phyloP scores from a whole-genome alignment of 2,113 vertebrate genomes.

The Crypturellus undulatus region DNA sequence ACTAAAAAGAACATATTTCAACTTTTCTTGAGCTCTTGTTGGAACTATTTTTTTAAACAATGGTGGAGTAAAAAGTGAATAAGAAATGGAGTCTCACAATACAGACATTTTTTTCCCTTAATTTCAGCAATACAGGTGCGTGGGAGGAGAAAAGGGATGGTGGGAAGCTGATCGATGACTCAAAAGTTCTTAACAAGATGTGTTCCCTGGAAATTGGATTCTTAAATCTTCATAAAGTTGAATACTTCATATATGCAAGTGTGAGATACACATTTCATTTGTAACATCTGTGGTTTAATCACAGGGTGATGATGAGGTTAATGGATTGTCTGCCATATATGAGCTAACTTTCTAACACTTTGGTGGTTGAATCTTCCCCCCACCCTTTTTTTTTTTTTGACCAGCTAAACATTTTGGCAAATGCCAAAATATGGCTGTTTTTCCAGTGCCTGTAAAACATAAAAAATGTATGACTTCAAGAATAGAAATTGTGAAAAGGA shows the following conservation, averaged over 20 bases:
- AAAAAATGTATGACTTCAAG: not conserved
- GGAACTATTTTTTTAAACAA: not conserved
- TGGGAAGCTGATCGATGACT: conserved; percentile 71
- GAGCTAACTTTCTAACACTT: conserved; percentile 3
- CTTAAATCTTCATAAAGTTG: conserved; percentile 19
- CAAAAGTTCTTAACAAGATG: conserved; percentile 55
- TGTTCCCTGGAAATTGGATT: conserved; percentile 36
- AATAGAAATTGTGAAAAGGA: not conserved
- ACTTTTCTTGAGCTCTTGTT: not conserved
- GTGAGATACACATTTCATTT: conserved; percentile 7
- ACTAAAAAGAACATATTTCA: not conserved
- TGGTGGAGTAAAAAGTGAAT: not conserved
- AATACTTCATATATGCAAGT: conserved; percentile 17
- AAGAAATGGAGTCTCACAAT: conserved; percentile 19
- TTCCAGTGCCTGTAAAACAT: not conserved
- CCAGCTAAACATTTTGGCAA: not conserved
- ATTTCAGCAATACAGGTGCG: conserved; percentile 45
- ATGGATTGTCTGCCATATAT: conserved; percentile 49
- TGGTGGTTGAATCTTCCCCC: not conserved
- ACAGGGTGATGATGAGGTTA: conserved; percentile 27
- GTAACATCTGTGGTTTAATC: conserved; percentile 45
- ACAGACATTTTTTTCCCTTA: conserved; percentile 16
- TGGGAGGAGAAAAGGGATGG: conserved; percentile 53
- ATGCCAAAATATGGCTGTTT: not conserved
- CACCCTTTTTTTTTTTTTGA: not conserved